A percentile compares a stretch with the other conserved stretches of the same genome.
phyloP scores from a whole-genome alignment of 2,888 invertebrate species.

The Sinhomidia bicolor region DNA sequence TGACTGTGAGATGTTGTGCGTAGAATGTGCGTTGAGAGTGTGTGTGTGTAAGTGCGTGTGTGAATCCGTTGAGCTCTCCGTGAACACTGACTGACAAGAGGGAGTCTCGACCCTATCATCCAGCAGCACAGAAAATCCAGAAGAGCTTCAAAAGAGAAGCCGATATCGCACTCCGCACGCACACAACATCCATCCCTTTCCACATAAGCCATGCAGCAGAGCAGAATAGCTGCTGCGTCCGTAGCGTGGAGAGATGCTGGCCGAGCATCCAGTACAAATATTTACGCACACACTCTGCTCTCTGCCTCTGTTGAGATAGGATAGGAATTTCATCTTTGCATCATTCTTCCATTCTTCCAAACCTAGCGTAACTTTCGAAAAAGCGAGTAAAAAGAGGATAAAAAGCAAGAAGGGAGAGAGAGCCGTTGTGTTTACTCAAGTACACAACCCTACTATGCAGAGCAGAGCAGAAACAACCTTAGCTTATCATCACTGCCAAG shows the following conservation, averaged over 20 bases:
- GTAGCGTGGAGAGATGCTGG: no score
- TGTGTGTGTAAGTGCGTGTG: constrained; percentile 30
- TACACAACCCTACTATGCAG: no score
- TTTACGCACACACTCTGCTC: not conserved
- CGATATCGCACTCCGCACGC: constrained; percentile 44
- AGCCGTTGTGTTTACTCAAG: not conserved
- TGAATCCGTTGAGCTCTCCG: constrained; percentile 65
- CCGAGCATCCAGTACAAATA: not conserved
- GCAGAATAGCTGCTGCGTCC: no score
- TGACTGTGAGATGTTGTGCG: not conserved
- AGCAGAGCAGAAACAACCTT: not conserved
- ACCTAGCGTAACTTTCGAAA: constrained; percentile 62
- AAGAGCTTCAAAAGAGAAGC: not conserved
- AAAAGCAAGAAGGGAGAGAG: constrained; percentile 4
- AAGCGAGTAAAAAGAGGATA: not conserved
- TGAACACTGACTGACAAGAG: constrained; percentile 61
- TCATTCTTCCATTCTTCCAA: constrained; percentile 23
- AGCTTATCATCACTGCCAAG: constrained; percentile 5
- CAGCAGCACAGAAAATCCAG: not conserved
- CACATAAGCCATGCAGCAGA: not conserved
- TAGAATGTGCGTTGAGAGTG: constrained; percentile 17
- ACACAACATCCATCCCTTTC: not conserved
- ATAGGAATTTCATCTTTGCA: constrained; percentile 65
- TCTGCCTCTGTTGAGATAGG: constrained; percentile 66
- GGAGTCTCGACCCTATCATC: not conserved